Conservation (phyloP, 1,140 invertebrate genomes). For the Drosophila albomicans region DNA sequence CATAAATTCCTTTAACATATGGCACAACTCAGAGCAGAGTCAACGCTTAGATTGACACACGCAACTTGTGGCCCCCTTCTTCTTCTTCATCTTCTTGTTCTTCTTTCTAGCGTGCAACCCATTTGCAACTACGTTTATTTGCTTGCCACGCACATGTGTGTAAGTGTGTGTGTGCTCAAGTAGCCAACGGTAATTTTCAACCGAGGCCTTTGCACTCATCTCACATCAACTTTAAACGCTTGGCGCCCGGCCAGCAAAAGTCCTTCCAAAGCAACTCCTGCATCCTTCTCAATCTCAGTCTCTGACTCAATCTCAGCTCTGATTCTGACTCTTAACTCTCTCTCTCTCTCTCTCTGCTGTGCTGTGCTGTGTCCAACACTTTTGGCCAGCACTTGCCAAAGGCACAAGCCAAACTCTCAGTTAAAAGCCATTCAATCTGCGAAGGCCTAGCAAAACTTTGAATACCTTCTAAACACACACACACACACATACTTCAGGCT, state of each 20-base stretch:
- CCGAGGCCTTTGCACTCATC: constrained; percentile 50
- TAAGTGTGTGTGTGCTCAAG: constrained; percentile 45
- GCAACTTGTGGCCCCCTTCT: constrained; percentile 27
- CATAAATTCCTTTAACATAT: constrained; percentile 69
- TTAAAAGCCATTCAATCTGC: constrained; percentile 30
- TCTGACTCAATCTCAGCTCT: background rate
- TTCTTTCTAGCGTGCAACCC: constrained; percentile 20
- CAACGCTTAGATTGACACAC: constrained; percentile 43
- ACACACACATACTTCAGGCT: background rate
- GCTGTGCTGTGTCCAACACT: constrained; percentile 20
- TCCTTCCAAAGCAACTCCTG: background rate
- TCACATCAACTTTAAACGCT: constrained; percentile 32
- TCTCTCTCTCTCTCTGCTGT: background rate
- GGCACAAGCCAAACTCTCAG: background rate
- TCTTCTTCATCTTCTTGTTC: background rate
- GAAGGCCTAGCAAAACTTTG: constrained; percentile 25
- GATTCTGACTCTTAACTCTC: background rate
- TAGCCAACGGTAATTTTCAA: constrained; percentile 49
- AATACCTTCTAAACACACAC: constrained; percentile 15
- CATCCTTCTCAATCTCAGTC: background rate
- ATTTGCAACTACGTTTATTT: constrained; percentile 39
- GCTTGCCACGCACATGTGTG: constrained; percentile 21
- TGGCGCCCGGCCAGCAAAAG: constrained; percentile 28
- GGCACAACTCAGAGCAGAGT: constrained; percentile 21
- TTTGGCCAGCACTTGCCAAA: constrained; percentile 33